Base-by-base conservation (phyloP, 2,113 vertebrate genomes). In the Neogale vison region DNA sequence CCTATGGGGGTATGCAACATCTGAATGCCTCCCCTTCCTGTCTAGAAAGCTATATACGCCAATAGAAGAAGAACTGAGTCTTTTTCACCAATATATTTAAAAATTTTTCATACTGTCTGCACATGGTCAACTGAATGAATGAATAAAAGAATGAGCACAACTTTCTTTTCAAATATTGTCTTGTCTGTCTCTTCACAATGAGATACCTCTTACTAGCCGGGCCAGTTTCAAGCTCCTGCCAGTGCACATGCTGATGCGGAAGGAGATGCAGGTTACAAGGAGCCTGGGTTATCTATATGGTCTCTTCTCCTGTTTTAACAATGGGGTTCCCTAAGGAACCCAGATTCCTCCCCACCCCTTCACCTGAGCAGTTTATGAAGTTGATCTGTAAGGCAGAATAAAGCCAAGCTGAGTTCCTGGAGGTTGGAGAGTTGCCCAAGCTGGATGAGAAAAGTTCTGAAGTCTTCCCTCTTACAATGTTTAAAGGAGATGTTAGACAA, bases 361-460 rank as follows among this genome's bases (percentile, higher is more conserved):
- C 82, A 96, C 82, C 90, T 83, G 76, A 93, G 86, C 3, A 96
- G 12, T 42, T n/a, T 91, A 36, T 88, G 31, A 59, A 96, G 74
- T 18, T 72, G 67, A 63, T 88, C 15, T n/a, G 2, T 87, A 36
- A 95, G 67, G 87, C 24, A 79, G 93, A 97, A 90, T 45, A 57
- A 93, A 93, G 85, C 45, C 6, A 93, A 82, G 20, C 15, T 96
- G 81, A 95, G 29, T 6, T 96, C 50, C 23, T 93, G 82, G 14
- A 95, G 90, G 10, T 47, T 61, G 24, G 77, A 6, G 67, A 96
- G 57, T 34, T 4, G n/a, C 20, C 65, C 20, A 65, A 95, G 67
- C 8, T 50, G 39, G 5, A 6, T 18, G 31, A 96, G 74, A 47
- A 96, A 95, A 63, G 6, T n/a, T 52, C 9, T 82, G 39, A 96